phyloP scores from a whole-genome alignment of 2,888 invertebrate genomes.

The Drosophila rubida region DNA sequence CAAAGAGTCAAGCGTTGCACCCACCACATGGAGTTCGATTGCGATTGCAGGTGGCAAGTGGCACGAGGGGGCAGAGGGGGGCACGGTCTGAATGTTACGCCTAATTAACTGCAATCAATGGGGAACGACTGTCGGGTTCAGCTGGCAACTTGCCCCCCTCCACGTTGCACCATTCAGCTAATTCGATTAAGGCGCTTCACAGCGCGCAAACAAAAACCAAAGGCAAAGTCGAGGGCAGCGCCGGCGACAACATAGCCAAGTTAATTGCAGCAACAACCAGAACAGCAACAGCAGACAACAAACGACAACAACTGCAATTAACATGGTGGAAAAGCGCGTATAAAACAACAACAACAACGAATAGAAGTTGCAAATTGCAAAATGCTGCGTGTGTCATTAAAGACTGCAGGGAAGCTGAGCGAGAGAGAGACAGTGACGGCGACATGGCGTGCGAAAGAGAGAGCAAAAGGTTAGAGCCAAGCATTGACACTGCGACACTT shows the following conservation, averaged over 20 bases:
- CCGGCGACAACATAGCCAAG: constrained; percentile 45
- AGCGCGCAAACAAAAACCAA: constrained; percentile 37
- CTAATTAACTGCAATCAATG: constrained; percentile 78
- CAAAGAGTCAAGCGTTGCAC: constrained; percentile 15
- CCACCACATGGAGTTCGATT: constrained; percentile 17
- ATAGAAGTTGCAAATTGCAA: constrained; percentile 40
- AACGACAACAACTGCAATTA: constrained; percentile 31
- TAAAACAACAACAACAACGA: too few species aligned
- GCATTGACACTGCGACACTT: constrained; percentile 6
- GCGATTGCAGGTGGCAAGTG: background rate
- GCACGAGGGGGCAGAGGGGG: constrained; percentile 2
- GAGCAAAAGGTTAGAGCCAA: background rate
- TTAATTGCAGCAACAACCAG: constrained; percentile 60
- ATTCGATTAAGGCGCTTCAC: constrained; percentile 71
- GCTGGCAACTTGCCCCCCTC: constrained; percentile 8
- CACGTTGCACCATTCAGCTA: constrained; percentile 45
- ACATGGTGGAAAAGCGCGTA: constrained; percentile 43
- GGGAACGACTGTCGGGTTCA: constrained; percentile 23
- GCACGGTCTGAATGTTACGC: constrained; percentile 33
- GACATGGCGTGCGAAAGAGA: background rate
- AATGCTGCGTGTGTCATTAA: constrained; percentile 47
- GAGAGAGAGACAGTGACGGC: background rate
- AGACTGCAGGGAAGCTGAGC: background rate
- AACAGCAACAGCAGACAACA: constrained; percentile 13
- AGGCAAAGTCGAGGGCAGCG: constrained; percentile 1